A percentile compares a stretch with the other conserved stretches of the same genome.
Evolutionary conservation across 1,140 invertebrate species (phyloP).

Genomic region (Drosophila sturtevanti): DNA sequence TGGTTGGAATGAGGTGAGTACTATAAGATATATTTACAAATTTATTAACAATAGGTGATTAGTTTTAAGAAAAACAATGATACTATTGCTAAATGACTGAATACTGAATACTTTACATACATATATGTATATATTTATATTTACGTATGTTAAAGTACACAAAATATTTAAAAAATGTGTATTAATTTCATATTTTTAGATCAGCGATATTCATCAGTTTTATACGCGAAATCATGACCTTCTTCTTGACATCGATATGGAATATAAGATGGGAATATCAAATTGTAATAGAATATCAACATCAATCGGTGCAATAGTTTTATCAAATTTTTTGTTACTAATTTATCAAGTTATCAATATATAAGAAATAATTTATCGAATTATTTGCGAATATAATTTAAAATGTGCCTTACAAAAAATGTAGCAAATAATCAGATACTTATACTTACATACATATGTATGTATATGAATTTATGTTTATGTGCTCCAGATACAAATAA

Average conservation of each 20-base stretch:
- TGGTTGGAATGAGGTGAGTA: slow-evolving; percentile 85
- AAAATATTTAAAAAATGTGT: not conserved
- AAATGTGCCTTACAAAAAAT: slow-evolving; percentile 74
- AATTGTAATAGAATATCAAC: slow-evolving; percentile 42
- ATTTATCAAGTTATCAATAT: slow-evolving; percentile 36
- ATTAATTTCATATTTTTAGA: slow-evolving; percentile 46
- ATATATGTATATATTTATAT: too few relatives aligned
- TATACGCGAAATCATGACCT: slow-evolving; percentile 81
- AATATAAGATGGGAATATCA: slow-evolving; percentile 82
- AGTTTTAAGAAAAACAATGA: too few relatives aligned
- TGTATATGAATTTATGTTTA: slow-evolving; percentile 36
- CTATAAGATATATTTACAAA: not conserved
- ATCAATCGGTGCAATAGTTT: slow-evolving; percentile 29
- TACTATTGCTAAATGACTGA: too few relatives aligned
- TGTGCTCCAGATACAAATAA: slow-evolving; percentile 16
- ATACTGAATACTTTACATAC: too few relatives aligned
- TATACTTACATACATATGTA: slow-evolving; percentile 10
- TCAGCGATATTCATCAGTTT: slow-evolving; percentile 82
- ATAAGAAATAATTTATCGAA: slow-evolving; percentile 40
- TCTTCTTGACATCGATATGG: slow-evolving; percentile 79
- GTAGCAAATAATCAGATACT: slow-evolving; percentile 55
- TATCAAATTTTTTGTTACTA: slow-evolving; percentile 42
- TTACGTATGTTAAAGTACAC: too few relatives aligned
- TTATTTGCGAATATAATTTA: slow-evolving; percentile 63
- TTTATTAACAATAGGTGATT: too few relatives aligned